A percentile compares a stretch with the other conserved stretches of the same genome.
Evolutionary conservation across 92 coral and sea anemone genomes (phyloP).

Genomic region (Desmophyllum pertusum): DNA sequence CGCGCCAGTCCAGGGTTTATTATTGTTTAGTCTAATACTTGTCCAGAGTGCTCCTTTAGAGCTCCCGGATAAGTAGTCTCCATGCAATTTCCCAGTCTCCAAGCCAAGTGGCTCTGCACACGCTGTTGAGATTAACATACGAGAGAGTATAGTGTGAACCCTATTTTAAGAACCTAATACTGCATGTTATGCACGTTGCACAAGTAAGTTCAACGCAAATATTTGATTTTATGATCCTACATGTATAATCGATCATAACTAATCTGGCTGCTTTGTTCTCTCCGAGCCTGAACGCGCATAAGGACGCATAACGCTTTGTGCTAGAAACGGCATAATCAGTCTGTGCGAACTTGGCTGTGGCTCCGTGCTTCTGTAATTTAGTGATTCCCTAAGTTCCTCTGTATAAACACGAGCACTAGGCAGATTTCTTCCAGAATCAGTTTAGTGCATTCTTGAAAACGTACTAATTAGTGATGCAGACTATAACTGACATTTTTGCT

Average conservation of each 20-base stretch:
- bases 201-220: too few relatives aligned
- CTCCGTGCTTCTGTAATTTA: too few relatives aligned
- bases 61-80: conserved; percentile 15
- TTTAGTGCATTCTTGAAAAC: background rate
- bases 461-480: background rate
- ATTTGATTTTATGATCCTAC: too few relatives aligned
- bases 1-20: background rate
- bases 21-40: conserved; percentile 1
- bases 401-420: too few relatives aligned
- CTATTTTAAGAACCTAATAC: background rate
- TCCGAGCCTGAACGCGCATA: too few relatives aligned
- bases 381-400: too few relatives aligned
- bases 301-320: too few relatives aligned
- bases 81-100: conserved; percentile 28
- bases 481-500: too few relatives aligned
- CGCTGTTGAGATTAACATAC: conserved; percentile 23
- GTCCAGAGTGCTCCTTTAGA: background rate
- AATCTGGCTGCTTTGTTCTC: too few relatives aligned
- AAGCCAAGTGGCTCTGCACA: conserved; percentile 54
- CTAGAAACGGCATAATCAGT: too few relatives aligned
- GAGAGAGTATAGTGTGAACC: background rate
- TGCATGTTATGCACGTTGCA: background rate
- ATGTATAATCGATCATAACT: too few relatives aligned
- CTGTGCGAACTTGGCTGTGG: too few relatives aligned
- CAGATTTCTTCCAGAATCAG: background rate